Percentiles rank a stretch among this genome's conserved stretches.
Evolutionary conservation across 1,140 invertebrate species (phyloP).

Genomic region (Aphelenchoides avenae): DNA sequence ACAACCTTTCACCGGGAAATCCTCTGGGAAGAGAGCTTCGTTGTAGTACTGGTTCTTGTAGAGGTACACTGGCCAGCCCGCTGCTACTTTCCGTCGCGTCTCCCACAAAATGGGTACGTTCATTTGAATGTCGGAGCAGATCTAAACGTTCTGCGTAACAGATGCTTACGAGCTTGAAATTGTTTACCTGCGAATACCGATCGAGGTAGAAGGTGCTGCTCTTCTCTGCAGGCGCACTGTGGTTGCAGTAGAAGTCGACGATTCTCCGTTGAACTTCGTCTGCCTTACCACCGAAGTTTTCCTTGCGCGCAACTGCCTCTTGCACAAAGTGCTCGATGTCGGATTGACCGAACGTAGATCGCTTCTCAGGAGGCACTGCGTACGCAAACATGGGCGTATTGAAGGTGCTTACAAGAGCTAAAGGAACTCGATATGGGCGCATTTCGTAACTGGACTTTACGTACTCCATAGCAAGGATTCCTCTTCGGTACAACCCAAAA

Average conservation of each 20-base stretch:
- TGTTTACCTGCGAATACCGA: too few species aligned
- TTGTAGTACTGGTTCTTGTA: slow-evolving; percentile 17
- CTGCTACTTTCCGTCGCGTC: slow-evolving; percentile 10
- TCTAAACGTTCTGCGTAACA: slow-evolving; percentile 21
- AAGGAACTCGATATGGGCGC: background rate
- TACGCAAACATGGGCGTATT: slow-evolving; percentile 7
- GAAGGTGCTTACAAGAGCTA: slow-evolving; percentile 6
- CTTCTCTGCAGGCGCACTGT: background rate
- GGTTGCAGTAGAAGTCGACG: slow-evolving; percentile 16
- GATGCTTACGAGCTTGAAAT: slow-evolving; percentile 12
- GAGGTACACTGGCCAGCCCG: slow-evolving; percentile 27
- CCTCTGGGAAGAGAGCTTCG: background rate
- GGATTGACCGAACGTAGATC: slow-evolving; percentile 5
- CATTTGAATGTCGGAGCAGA: slow-evolving; percentile 36
- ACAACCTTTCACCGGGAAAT: slow-evolving; percentile 18
- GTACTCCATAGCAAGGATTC: slow-evolving; percentile 27
- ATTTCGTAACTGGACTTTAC: background rate
- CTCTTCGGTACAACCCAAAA: slow-evolving; percentile 35
- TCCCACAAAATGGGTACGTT: slow-evolving; percentile 36
- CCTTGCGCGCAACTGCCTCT: slow-evolving; percentile 2
- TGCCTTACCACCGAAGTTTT: slow-evolving; percentile 7
- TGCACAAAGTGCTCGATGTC: too few species aligned
- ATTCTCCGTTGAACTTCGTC: slow-evolving; percentile 6
- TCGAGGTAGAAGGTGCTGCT: too few species aligned
- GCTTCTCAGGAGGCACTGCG: slow-evolving; percentile 13